Evolutionary conservation across 1,140 invertebrate genomes (phyloP).

Genomic region (Zophobas atratus): DNA sequence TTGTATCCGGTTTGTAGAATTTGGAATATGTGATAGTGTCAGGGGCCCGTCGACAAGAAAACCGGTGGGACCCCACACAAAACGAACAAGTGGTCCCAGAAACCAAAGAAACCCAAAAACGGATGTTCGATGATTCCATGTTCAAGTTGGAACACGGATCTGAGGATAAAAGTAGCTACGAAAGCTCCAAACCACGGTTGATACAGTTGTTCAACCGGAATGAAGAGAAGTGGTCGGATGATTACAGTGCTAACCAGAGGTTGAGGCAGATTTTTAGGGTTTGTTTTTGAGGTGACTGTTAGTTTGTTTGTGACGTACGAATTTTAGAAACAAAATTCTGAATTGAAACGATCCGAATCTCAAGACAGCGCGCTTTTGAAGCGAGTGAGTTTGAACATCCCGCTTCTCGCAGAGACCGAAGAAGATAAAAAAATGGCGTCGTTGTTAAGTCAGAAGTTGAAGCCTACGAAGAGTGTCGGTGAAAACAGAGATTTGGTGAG

Average conservation of each 20-base stretch:
- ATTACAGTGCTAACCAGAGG: constrained; percentile 89
- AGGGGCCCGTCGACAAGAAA: constrained; percentile 96
- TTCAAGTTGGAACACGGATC: constrained; percentile 94
- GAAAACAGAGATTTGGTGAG: constrained; percentile 71
- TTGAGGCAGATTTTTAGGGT: constrained; percentile 89
- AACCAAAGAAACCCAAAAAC: constrained; percentile 90
- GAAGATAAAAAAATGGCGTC: constrained; percentile 87
- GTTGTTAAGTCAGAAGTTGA: constrained; percentile 78
- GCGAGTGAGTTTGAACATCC: constrained; percentile 85
- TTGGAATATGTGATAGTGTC: constrained; percentile 97
- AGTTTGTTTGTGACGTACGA: constrained; percentile 42
- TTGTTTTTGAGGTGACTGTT: constrained; percentile 62
- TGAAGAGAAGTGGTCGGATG: constrained; percentile 88
- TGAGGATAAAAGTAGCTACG: constrained; percentile 83
- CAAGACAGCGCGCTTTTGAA: constrained; percentile 82
- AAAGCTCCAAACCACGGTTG: constrained; percentile 80
- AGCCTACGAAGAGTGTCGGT: constrained; percentile 71
- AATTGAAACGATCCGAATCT: constrained; percentile 78
- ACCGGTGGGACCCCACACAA: constrained; percentile 96
- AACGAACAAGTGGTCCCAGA: constrained; percentile 96
- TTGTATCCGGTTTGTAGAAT: constrained; percentile 79
- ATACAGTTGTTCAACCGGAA: constrained; percentile 84
- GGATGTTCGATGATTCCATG: constrained; percentile 96
- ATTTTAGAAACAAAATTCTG: constrained; percentile 80
- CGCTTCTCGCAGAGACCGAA: constrained; percentile 82